A percentile compares a stretch with the other conserved stretches of the same genome.
Evolutionary conservation across 1,140 invertebrate genomes (phyloP).

Genomic region (Chironomus striatipennis): DNA sequence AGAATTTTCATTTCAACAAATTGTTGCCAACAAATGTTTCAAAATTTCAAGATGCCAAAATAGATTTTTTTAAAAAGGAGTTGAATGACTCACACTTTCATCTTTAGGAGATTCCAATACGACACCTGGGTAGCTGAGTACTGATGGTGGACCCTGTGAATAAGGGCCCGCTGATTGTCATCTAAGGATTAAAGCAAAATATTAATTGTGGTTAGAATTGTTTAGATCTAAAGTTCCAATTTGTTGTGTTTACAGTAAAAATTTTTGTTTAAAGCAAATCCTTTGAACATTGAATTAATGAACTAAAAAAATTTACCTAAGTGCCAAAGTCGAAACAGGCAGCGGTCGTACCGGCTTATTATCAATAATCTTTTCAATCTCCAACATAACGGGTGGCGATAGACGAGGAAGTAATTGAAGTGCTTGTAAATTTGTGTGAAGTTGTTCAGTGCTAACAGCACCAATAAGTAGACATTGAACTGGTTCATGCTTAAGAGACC

Average conservation of each 20-base stretch:
- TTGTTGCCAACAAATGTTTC: not conserved
- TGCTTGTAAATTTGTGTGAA: slow-evolving; percentile 47
- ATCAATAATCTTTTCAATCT: slow-evolving; percentile 84
- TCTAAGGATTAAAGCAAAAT: not conserved
- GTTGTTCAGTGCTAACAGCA: slow-evolving; percentile 82
- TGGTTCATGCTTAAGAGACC: slow-evolving; percentile 94
- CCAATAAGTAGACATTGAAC: slow-evolving; percentile 92
- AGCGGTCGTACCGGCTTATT: slow-evolving; percentile 86
- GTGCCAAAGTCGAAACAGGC: slow-evolving; percentile 68
- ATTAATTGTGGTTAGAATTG: no score
- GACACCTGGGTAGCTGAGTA: slow-evolving; percentile 39
- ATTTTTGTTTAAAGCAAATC: no score
- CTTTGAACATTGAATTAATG: not conserved
- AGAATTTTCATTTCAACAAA: not conserved
- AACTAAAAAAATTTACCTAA: not conserved
- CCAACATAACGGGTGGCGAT: slow-evolving; percentile 73
- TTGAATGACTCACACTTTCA: slow-evolving; percentile 45
- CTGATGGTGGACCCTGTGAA: slow-evolving; percentile 35
- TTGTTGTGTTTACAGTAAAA: no score
- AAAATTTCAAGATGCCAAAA: not conserved
- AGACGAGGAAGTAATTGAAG: slow-evolving; percentile 82
- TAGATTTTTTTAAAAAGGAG: slow-evolving; percentile 32
- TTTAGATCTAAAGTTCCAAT: no score
- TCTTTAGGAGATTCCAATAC: slow-evolving; percentile 44
- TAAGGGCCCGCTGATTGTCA: slow-evolving; percentile 9